Conservation (phyloP, 2,113 vertebrate genomes). For the Macquaria ambigua region DNA sequence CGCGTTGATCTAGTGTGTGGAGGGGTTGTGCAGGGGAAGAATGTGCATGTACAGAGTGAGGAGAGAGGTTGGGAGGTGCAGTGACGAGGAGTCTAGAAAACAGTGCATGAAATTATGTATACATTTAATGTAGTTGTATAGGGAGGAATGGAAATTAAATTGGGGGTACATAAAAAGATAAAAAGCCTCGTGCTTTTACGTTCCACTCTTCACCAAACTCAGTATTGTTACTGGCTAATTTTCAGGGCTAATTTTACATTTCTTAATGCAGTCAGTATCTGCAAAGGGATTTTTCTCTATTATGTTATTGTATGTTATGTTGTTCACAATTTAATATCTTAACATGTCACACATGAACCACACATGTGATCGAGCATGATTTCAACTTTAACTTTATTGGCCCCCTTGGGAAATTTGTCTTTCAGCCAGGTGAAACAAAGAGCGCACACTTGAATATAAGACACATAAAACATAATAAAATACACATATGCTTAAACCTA, state of each 20-base stretch:
- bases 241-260: background rate
- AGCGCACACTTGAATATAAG: background rate
- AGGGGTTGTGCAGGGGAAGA: background rate
- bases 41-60: slow-evolving; percentile 5
- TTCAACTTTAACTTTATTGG: slow-evolving; percentile 1
- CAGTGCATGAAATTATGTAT: slow-evolving; percentile 10
- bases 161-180: slow-evolving; percentile 1
- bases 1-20: background rate
- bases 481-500: slow-evolving; percentile 20
- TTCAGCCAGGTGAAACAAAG: slow-evolving; percentile 15
- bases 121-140: background rate
- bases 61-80: background rate
- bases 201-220: slow-evolving; percentile 1
- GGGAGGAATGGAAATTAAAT: slow-evolving; percentile 13
- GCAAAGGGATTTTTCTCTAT: background rate
- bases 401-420: slow-evolving; percentile 2
- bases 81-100: slow-evolving; percentile 1
- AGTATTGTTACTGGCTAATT: slow-evolving; percentile 6
- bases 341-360: background rate
- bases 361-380: background rate
- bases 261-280: background rate
- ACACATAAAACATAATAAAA: slow-evolving; percentile 43
- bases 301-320: background rate
- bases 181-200: slow-evolving; percentile 5
- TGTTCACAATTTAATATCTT: background rate